Percentiles rank a stretch among this genome's conserved stretches.
Conservation (phyloP, 1,140 invertebrate genomes). For the Drosophila setifemur region DNA sequence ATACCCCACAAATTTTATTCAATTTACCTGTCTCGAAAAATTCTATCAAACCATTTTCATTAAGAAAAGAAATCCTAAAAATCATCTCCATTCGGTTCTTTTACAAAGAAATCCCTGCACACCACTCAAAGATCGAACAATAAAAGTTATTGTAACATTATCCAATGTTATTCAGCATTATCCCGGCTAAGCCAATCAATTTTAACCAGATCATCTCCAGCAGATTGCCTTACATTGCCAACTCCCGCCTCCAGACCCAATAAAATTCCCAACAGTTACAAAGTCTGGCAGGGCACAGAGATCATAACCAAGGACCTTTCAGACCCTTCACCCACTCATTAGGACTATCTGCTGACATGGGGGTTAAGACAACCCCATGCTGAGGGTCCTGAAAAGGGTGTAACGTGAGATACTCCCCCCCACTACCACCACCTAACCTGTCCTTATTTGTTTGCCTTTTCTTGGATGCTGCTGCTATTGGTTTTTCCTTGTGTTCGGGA, state of each 20-base stretch:
- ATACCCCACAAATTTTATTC: not conserved
- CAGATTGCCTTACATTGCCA: slow-evolving; percentile 5
- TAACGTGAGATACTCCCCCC: slow-evolving; percentile 53
- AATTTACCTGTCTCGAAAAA: no score
- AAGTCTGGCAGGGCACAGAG: slow-evolving; percentile 28
- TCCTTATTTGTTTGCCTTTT: slow-evolving; percentile 45
- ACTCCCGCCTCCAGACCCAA: not conserved
- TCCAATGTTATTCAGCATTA: slow-evolving; percentile 30
- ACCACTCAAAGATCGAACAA: slow-evolving; percentile 12
- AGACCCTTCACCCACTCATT: slow-evolving; percentile 41
- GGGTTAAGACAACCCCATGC: slow-evolving; percentile 58
- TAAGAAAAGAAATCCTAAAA: not conserved
- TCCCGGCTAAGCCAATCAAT: slow-evolving; percentile 34
- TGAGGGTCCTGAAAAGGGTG: slow-evolving; percentile 42
- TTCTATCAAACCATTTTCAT: no score
- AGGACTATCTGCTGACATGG: slow-evolving; percentile 41
- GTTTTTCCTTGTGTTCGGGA: slow-evolving; percentile 29
- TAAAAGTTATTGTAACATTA: slow-evolving; percentile 48
- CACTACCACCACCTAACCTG: not conserved
- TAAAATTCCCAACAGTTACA: slow-evolving; percentile 50
- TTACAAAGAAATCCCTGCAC: not conserved
- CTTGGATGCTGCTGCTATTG: slow-evolving; percentile 11
- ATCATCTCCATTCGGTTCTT: not conserved
- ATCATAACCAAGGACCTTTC: slow-evolving; percentile 20
- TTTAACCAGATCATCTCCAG: not conserved